phyloP scores from a whole-genome alignment of 2,113 vertebrate species.

The Sturnira hondurensis region DNA sequence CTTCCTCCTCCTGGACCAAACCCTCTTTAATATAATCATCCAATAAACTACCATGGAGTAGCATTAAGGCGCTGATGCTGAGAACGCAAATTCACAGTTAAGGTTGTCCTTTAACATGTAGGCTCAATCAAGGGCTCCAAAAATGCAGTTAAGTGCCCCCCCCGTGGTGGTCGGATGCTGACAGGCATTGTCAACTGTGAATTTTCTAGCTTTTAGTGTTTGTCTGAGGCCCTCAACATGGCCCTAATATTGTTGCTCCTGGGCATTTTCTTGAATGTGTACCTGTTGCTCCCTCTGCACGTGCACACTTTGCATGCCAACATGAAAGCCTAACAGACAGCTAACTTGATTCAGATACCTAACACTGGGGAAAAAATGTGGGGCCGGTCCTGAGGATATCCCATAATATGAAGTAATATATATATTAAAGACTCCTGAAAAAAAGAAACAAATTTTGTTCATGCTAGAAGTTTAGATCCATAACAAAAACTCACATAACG shows the following conservation, averaged over 20 bases:
- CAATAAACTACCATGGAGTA: slow-evolving; percentile 16
- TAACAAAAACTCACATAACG: not conserved
- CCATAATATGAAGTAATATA: not conserved
- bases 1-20: slow-evolving; percentile 34
- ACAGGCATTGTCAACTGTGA: slow-evolving; percentile 24
- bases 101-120: slow-evolving; percentile 43
- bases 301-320: slow-evolving; percentile 22
- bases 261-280: slow-evolving; percentile 50
- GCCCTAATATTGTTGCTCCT: slow-evolving; percentile 49
- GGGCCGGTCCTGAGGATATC: not conserved
- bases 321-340: slow-evolving; percentile 31
- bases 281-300: not conserved
- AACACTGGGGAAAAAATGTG: not conserved
- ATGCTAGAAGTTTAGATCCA: not conserved
- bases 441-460: not conserved
- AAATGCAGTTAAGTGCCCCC: slow-evolving; percentile 46
- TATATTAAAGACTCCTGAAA: slow-evolving; percentile 24
- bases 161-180: slow-evolving; percentile 38
- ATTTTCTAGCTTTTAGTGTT: slow-evolving; percentile 53
- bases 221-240: slow-evolving; percentile 21
- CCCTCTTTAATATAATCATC: slow-evolving; percentile 63
- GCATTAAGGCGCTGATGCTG: not conserved
- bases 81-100: slow-evolving; percentile 56
- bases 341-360: slow-evolving; percentile 46
- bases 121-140: slow-evolving; percentile 12